Conservation (phyloP, 2,797 vertebrate genomes). For the Myripristis jacobus region DNA sequence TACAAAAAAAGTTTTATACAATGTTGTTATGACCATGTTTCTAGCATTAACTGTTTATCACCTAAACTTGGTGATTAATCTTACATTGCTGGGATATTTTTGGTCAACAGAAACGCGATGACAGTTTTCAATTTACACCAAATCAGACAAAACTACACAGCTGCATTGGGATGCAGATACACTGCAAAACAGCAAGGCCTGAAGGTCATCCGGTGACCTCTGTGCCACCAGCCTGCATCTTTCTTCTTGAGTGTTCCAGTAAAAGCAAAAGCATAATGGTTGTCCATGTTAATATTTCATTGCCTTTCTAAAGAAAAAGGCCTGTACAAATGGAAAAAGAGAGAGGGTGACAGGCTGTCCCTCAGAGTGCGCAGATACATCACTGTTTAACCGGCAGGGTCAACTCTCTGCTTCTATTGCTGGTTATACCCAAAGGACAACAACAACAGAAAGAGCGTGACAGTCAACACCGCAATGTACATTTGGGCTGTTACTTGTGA, state of each 20-base stretch:
- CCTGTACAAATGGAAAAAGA: constrained; percentile 34
- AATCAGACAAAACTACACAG: background rate
- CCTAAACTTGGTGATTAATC: too few relatives aligned
- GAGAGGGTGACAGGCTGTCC: constrained; percentile 33
- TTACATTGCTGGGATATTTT: too few relatives aligned
- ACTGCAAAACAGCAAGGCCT: background rate
- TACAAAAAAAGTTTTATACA: background rate
- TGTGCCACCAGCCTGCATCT: constrained; percentile 21
- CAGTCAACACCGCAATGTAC: constrained; percentile 25
- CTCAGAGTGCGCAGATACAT: constrained; percentile 53
- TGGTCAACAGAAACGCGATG: too few relatives aligned
- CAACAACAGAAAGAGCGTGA: constrained; percentile 17
- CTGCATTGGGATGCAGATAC: background rate
- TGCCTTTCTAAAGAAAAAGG: constrained; percentile 22
- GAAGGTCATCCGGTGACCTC: constrained; percentile 11
- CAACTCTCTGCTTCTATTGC: constrained; percentile 26
- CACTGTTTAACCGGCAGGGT: constrained; percentile 61
- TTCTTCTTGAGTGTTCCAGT: constrained; percentile 12
- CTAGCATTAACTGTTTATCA: too few relatives aligned
- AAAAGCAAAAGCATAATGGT: constrained; percentile 13
- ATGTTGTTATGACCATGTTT: too few relatives aligned
- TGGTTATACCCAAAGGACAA: constrained; percentile 22
- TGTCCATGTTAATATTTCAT: constrained; percentile 69
- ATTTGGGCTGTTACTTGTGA: constrained; percentile 34
- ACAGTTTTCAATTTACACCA: background rate